These are phyloP conservation scores for Chrysochloris asiatica DNA, from an alignment of 2,113 vertebrate genomes.

Conservation along the genomic window DNA sequence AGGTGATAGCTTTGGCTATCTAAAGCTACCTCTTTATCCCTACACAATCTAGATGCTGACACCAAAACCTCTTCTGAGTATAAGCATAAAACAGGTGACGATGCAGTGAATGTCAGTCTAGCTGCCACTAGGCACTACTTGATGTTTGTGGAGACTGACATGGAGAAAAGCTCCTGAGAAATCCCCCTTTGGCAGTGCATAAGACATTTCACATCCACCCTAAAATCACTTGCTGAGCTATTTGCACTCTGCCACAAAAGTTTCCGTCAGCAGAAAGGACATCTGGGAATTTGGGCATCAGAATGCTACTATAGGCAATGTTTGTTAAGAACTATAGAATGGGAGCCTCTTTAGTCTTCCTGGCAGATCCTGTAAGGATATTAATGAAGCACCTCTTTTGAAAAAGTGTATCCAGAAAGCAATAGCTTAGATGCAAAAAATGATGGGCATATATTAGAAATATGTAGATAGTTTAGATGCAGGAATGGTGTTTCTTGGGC, in stretches of 20 bases:
- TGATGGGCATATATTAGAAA: not conserved
- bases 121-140: constrained; percentile 71
- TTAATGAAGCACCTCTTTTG: constrained; percentile 44
- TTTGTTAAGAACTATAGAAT: constrained; percentile 57
- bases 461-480: not conserved
- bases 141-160: constrained; percentile 80
- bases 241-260: constrained; percentile 79
- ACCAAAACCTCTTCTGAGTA: constrained; percentile 63
- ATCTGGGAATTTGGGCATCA: constrained; percentile 68
- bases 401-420: not conserved
- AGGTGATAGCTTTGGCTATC: not conserved
- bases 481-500: not conserved
- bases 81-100: constrained; percentile 57
- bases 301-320: constrained; percentile 56
- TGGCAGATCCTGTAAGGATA: constrained; percentile 7
- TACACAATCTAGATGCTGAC: not conserved
- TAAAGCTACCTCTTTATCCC: not conserved
- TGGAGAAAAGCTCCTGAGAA: constrained; percentile 79
- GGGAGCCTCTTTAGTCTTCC: constrained; percentile 37
- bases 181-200: constrained; percentile 67
- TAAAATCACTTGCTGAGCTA: constrained; percentile 77
- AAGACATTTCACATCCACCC: constrained; percentile 77
- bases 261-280: constrained; percentile 78
- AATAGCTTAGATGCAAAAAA: not conserved
- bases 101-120: constrained; percentile 46